Conservation (phyloP, 2,113 vertebrate genomes). For the Uria aalge region DNA sequence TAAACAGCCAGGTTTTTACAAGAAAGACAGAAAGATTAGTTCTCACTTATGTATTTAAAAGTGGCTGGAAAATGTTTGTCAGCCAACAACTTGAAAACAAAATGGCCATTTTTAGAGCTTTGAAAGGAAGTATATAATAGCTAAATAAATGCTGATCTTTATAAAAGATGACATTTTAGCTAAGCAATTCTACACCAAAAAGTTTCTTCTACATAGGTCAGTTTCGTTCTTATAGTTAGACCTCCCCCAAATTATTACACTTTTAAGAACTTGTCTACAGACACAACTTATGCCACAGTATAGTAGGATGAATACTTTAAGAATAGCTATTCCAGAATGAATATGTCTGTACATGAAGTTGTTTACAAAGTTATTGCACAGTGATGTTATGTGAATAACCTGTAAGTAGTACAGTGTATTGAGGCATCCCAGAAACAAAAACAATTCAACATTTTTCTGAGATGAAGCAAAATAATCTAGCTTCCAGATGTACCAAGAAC, state of each 20-base stretch:
- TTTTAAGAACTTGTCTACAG: neutral
- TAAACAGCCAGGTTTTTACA: neutral
- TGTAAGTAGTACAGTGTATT: neutral
- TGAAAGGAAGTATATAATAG: neutral
- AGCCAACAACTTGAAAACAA: neutral
- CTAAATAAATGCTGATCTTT: neutral
- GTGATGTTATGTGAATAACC: neutral
- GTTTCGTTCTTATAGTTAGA: neutral
- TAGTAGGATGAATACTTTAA: neutral
- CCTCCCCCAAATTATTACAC: neutral
- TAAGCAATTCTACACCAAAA: neutral
- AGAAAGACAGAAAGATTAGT: neutral
- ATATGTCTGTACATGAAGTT: accelerated
- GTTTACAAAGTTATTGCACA: neutral
- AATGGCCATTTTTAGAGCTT: neutral
- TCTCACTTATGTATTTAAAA: neutral
- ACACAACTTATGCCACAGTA: neutral
- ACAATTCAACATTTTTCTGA: neutral
- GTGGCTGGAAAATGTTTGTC: neutral
- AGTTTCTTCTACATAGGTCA: neutral
- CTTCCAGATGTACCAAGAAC: neutral
- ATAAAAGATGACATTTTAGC: neutral
- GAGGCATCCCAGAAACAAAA: neutral
- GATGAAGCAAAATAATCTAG: neutral
- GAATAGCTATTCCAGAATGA: neutral